Base-by-base conservation (phyloP, 2,797 vertebrate species). In the Chromis chromis region DNA sequence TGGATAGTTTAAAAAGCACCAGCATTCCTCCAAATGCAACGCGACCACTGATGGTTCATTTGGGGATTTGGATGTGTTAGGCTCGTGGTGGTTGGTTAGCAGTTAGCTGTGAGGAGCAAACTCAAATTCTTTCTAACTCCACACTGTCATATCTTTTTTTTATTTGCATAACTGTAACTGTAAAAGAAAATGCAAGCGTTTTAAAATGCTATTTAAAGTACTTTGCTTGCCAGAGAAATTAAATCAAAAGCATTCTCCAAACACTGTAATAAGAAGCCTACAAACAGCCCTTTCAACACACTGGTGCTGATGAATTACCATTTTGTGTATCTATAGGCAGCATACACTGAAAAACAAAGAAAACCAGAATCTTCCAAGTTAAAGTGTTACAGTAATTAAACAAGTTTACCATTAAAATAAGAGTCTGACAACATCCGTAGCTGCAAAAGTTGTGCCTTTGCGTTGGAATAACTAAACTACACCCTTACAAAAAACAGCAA, bases 311-410 rank as follows among this genome's bases (percentile, higher is more conserved):
- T 25, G 2, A 49, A 48, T 49, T 17, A 50, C n/a, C 4, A 25
- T 46, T n/a, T 19, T 46, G 19, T 46, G 44, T 19, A n/a, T 46
- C 44, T 46, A 46, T 19, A 46, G 36, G 9, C 36, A 5, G 6
- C 28, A 17, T 6, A 44, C 1, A 3, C 42, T 44, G 42, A 19
- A 46, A 42, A 46, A 46, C 44, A 46, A 4, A 46, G 16, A 16
- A 4, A 42, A 5, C 2, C 39, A 11, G 46, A 48, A 9, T 48
- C 19, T 48, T 48, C 44, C 6, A 48, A 48, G 42, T 22, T 53
- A n/a, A 68, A 59, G 21, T 60, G 7, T 5, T 33, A 24, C 5
- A 61, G 27, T 56, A 70, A 66, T 72, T 63, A 56, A 74, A 64
- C n/a, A 57, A 22, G 12, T 50, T 40, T 53, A 59, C 24, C 3